Evolutionary conservation across 2,113 vertebrate genomes (phyloP).

Genomic region (Cnemophilus loriae): DNA sequence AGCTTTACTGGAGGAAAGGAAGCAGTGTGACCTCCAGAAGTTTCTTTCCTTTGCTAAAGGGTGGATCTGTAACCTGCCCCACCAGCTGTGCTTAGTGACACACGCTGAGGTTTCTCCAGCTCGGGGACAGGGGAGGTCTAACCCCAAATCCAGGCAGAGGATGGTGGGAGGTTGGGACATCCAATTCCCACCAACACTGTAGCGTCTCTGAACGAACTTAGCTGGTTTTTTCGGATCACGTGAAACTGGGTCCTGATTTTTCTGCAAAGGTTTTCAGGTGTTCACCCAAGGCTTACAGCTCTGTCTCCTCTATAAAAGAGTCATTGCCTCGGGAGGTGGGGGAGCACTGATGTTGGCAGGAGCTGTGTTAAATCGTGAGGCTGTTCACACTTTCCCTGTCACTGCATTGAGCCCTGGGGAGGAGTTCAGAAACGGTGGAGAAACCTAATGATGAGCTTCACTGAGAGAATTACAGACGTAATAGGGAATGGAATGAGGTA

Average conservation of each 20-base stretch:
- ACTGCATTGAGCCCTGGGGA: not conserved
- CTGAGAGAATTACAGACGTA: not conserved
- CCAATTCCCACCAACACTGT: accelerated
- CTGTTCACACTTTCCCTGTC: not conserved
- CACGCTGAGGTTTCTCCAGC: not conserved
- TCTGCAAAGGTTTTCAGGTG: not conserved
- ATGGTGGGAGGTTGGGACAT: not conserved
- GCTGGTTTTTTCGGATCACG: accelerated
- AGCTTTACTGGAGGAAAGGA: not conserved
- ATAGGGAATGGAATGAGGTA: not conserved
- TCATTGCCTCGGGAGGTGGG: not conserved
- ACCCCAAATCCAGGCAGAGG: not conserved
- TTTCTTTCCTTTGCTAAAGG: not conserved
- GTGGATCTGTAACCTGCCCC: not conserved
- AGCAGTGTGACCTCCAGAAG: not conserved
- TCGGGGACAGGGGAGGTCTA: not conserved
- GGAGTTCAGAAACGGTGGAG: not conserved
- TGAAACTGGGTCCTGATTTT: not conserved
- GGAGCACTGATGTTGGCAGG: not conserved
- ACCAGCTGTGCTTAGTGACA: not conserved
- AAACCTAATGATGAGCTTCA: not conserved
- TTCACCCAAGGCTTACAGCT: not conserved
- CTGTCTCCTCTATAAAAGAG: not conserved
- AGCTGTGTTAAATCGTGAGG: not conserved
- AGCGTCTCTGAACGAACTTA: not conserved